Conservation (phyloP, 2,113 vertebrate species). For the Cyprinodon variegatus region DNA sequence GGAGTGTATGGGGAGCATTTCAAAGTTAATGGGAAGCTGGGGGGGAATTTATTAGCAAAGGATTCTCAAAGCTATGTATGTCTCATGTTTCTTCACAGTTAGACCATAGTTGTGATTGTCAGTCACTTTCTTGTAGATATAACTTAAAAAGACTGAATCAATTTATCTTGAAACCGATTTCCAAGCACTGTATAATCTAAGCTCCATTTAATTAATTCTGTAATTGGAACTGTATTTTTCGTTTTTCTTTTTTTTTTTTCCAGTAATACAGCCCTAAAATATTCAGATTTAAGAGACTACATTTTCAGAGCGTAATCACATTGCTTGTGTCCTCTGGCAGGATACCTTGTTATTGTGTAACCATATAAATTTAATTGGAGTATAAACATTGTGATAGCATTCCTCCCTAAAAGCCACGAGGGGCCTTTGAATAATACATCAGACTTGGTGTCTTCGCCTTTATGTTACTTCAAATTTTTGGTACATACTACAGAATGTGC, state of each 20-base stretch:
- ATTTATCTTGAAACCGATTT: too few species aligned
- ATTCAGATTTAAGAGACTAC: not conserved
- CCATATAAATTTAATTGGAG: constrained; percentile 48
- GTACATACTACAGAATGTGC: constrained; percentile 8
- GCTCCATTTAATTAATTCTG: not conserved
- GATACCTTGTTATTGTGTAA: constrained; percentile 31
- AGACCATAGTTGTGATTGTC: too few species aligned
- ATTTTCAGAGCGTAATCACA: constrained; percentile 5
- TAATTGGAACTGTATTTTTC: not conserved
- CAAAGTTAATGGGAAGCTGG: too few species aligned
- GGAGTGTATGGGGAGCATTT: too few species aligned
- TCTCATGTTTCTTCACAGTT: too few species aligned
- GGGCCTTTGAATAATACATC: constrained; percentile 73
- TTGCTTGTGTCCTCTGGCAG: constrained; percentile 25
- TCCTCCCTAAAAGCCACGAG: constrained; percentile 52
- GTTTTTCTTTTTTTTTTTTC: not conserved
- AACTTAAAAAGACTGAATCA: too few species aligned
- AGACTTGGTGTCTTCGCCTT: constrained; percentile 47
- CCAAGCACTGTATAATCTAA: not conserved
- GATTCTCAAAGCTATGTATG: too few species aligned
- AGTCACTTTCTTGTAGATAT: too few species aligned
- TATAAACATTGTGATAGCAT: constrained; percentile 53
- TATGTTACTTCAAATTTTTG: constrained; percentile 52
- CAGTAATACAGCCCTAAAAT: not conserved
- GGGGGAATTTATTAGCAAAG: too few species aligned